Conservation (phyloP, 1,140 invertebrate genomes). For the Calephelis nemesis region DNA sequence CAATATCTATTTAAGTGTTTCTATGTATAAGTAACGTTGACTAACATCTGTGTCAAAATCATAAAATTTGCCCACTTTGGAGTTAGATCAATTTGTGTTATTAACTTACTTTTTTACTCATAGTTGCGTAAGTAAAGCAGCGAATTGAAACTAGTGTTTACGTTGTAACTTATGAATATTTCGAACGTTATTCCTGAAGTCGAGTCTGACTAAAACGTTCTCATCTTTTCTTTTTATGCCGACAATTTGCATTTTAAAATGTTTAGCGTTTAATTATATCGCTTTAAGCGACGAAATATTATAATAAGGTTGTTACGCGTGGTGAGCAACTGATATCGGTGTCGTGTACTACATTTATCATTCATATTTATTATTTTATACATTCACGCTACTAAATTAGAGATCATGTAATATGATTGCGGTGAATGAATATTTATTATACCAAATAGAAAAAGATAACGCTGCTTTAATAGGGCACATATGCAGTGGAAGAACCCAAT, state of each 20-base stretch:
- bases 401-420: constrained; percentile 11
- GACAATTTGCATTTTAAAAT: constrained; percentile 35
- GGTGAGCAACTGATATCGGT: constrained; percentile 16
- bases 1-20: too few relatives aligned
- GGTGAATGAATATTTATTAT: constrained; percentile 12
- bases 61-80: too few relatives aligned
- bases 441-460: constrained; percentile 8
- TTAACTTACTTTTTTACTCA: too few relatives aligned
- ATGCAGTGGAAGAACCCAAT: too few relatives aligned
- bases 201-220: constrained; percentile 20
- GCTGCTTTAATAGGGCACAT: background rate
- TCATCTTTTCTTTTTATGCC: constrained; percentile 28
- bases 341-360: constrained; percentile 4
- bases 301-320: constrained; percentile 19
- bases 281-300: constrained; percentile 21
- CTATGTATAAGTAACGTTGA: too few relatives aligned
- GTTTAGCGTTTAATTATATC: constrained; percentile 32
- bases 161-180: background rate
- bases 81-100: too few relatives aligned
- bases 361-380: constrained; percentile 15
- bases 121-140: too few relatives aligned
- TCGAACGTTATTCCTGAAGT: background rate
- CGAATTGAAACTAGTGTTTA: too few relatives aligned
- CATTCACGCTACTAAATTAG: constrained; percentile 15
- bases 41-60: too few relatives aligned